A percentile compares a stretch with the other conserved stretches of the same genome.
These are phyloP conservation scores for Paratrypauchen microcephalus DNA, from an alignment of 2,797 vertebrate species.

Conservation along the genomic window DNA sequence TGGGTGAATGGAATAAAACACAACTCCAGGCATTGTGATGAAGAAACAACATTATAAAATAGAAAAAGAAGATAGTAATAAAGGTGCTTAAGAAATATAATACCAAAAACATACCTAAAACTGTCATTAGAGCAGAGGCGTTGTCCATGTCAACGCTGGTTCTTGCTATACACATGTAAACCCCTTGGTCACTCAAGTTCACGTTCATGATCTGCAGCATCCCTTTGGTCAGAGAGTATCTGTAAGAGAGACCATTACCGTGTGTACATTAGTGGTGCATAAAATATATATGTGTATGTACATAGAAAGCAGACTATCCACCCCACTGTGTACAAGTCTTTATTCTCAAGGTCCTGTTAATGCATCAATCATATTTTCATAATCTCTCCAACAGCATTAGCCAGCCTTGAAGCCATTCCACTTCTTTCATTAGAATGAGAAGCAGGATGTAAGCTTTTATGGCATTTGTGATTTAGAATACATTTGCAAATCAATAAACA, in stretches of 20 bases:
- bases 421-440: slow-evolving; percentile 5
- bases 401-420: not conserved
- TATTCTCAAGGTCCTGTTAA: slow-evolving; percentile 3
- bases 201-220: slow-evolving; percentile 85
- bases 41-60: too few species aligned
- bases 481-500: slow-evolving; percentile 7
- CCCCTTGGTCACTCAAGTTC: slow-evolving; percentile 81
- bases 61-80: too few species aligned
- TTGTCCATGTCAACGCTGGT: slow-evolving; percentile 81
- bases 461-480: slow-evolving; percentile 5
- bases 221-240: slow-evolving; percentile 74
- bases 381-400: not conserved
- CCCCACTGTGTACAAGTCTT: not conserved
- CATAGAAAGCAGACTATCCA: not conserved
- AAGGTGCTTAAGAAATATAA: slow-evolving; percentile 2
- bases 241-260: slow-evolving; percentile 41
- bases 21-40: too few species aligned
- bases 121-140: slow-evolving; percentile 75
- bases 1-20: too few species aligned
- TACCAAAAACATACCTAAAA: slow-evolving; percentile 79
- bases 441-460: not conserved
- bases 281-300: not conserved
- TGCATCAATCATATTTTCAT: slow-evolving; percentile 7
- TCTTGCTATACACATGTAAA: slow-evolving; percentile 82
- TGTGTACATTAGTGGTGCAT: not conserved